Conservation (phyloP, 1,140 invertebrate species). For the Philotrypesis tridentata region DNA sequence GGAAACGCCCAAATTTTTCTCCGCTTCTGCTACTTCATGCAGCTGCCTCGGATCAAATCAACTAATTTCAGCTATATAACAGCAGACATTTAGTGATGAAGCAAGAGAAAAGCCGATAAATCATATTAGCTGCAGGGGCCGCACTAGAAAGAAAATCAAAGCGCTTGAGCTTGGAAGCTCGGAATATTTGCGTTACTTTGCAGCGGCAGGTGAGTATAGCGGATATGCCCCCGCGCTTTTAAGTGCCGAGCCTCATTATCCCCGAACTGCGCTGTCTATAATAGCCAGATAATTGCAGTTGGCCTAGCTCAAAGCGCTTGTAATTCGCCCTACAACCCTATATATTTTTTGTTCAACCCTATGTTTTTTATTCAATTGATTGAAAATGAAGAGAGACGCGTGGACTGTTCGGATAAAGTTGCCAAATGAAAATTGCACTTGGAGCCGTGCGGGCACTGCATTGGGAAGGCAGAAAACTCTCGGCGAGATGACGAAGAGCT, state of each 20-base stretch:
- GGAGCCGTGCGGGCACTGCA: not conserved
- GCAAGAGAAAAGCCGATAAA: too few species aligned
- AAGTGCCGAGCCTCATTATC: constrained; percentile 30
- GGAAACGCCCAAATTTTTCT: not conserved
- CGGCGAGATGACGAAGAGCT: not conserved
- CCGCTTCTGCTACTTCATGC: too few species aligned
- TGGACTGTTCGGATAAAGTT: not conserved
- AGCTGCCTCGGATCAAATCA: too few species aligned
- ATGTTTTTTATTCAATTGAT: too few species aligned
- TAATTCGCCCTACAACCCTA: too few species aligned
- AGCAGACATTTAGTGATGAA: too few species aligned
- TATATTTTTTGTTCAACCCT: too few species aligned
- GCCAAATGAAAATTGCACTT: not conserved
- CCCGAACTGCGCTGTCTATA: not conserved
- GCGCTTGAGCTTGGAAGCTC: not conserved
- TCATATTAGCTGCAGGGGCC: too few species aligned
- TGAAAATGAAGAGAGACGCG: too few species aligned
- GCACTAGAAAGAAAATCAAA: not conserved
- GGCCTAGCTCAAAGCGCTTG: not conserved
- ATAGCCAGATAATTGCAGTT: constrained; percentile 7
- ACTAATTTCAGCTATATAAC: too few species aligned
- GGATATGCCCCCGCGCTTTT: not conserved
- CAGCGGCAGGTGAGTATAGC: too few species aligned
- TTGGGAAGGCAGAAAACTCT: not conserved
- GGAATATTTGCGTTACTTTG: not conserved